A percentile compares a stretch with the other conserved stretches of the same genome.
Evolutionary conservation across 2,888 invertebrate genomes (phyloP).

Genomic region (Pachydiplax longipennis): DNA sequence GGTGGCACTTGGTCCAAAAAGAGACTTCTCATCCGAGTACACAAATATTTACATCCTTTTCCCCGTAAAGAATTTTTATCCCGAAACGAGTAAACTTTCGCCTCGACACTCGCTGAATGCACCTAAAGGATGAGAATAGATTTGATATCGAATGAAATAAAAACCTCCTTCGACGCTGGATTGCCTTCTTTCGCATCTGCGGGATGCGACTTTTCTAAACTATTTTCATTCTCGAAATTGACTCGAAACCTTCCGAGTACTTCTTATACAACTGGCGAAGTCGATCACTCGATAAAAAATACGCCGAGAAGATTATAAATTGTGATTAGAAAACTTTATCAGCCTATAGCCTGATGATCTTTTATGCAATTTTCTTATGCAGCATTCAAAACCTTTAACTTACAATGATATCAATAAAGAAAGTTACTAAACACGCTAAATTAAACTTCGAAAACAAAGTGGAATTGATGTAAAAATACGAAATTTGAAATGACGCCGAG

Average conservation of each 20-base stretch:
- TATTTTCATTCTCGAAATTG: not conserved
- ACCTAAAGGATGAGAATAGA: not conserved
- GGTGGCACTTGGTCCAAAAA: not conserved
- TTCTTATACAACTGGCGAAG: not conserved
- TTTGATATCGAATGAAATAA: not conserved
- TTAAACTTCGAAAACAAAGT: no score
- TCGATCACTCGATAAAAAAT: not conserved
- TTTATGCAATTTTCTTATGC: no score
- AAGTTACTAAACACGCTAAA: no score
- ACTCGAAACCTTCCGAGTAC: not conserved
- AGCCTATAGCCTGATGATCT: no score
- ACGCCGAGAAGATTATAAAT: not conserved
- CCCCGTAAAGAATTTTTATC: not conserved
- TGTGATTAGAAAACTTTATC: no score
- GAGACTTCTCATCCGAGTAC: not conserved
- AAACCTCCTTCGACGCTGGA: not conserved
- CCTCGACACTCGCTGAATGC: not conserved
- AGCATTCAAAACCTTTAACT: no score
- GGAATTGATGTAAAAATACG: no score
- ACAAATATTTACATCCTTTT: not conserved
- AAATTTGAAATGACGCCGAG: no score
- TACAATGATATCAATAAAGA: no score
- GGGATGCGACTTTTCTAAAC: not conserved
- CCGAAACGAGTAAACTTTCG: not conserved
- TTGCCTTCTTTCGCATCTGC: not conserved